Evolutionary conservation across 37 sponge, comb jelly and placozoan species (phyloP), one percentile per base, ranked within the genome.

Genomic region (Agelas oroides): DNA sequence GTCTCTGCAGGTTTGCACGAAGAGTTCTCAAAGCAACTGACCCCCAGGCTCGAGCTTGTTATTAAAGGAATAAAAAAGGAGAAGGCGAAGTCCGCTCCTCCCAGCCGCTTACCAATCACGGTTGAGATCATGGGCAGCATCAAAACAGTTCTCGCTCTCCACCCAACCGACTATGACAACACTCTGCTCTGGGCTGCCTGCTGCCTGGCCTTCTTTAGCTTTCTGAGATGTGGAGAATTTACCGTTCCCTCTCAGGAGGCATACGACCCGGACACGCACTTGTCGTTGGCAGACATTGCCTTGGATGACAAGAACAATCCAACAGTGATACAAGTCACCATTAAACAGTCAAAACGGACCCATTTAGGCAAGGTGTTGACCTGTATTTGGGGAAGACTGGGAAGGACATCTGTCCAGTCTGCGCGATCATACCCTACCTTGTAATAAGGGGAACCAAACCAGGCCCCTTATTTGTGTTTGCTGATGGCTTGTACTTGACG

Each of bases 61-160:
- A 62, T 86, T 21, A 24, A 24, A 11, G 78, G 87, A 28, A n/a
- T n/a, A n/a, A n/a, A n/a, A n/a, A n/a, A n/a, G n/a, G n/a, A n/a
- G n/a, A n/a, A n/a, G n/a, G n/a, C 40, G 77, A 18, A 13, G 1
- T 37, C 76, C 25, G 30, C 63, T 1, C 56, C 32, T 5, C 17
- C 59, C 35, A 41, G 65, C 0, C 73, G n/a, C n/a, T n/a, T 79
- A 27, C 81, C 81, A 1, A 87, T 87, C 40, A 79, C 88, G n/a
- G 66, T 65, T 0, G 27, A 54, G 5, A 70, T 87, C 8, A 66
- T 87, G 53, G 8, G 27, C 8, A 21, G 15, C n/a, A 5, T 78
- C 20, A 8, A 59, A 17, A 31, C 6, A 6, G 40, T 59, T 2
- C 27, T 28, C 32, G 11, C 38, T 5, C 5, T 12, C 20, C 40